phyloP scores from a whole-genome alignment of 2,113 vertebrate genomes.

The Poeciliopsis occidentalis region DNA sequence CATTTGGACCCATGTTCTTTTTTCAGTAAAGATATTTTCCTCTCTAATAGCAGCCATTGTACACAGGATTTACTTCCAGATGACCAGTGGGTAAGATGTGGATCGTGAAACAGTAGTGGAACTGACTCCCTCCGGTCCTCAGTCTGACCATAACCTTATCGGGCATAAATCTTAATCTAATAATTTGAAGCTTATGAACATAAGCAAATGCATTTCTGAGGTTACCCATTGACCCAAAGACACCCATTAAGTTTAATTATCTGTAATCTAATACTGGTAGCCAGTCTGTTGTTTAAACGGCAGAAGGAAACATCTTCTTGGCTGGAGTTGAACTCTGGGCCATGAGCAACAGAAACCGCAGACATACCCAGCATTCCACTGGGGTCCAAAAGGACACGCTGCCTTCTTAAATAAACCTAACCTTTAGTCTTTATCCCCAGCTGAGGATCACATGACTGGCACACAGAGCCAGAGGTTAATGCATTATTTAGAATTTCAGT shows the following conservation, averaged over 20 bases:
- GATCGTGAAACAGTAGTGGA: constrained; percentile 2
- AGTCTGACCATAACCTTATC: constrained; percentile 1
- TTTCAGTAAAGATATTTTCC: background rate
- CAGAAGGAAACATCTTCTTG: constrained; percentile 36
- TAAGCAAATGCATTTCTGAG: background rate
- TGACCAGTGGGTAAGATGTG: background rate
- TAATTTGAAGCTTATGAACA: constrained; percentile 12
- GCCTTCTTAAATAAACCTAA: constrained; percentile 39
- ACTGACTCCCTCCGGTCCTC: background rate
- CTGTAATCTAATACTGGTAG: constrained; percentile 50
- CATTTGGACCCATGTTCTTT: constrained; percentile 18
- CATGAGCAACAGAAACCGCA: constrained; percentile 27
- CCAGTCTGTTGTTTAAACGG: constrained; percentile 27
- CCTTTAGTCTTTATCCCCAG: constrained; percentile 38
- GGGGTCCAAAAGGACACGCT: constrained; percentile 40
- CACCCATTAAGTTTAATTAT: constrained; percentile 16
- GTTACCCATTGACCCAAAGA: constrained; percentile 12
- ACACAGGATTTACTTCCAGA: background rate
- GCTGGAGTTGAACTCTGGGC: constrained; percentile 31
- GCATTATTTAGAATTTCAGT: no score
- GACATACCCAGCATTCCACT: constrained; percentile 53
- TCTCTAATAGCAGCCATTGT: background rate
- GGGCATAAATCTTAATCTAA: constrained; percentile 12
- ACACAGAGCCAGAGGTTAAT: constrained; percentile 6
- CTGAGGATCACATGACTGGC: constrained; percentile 35